phyloP scores from a whole-genome alignment of 2,888 invertebrate species.

The Drosophila nr. medialis region DNA sequence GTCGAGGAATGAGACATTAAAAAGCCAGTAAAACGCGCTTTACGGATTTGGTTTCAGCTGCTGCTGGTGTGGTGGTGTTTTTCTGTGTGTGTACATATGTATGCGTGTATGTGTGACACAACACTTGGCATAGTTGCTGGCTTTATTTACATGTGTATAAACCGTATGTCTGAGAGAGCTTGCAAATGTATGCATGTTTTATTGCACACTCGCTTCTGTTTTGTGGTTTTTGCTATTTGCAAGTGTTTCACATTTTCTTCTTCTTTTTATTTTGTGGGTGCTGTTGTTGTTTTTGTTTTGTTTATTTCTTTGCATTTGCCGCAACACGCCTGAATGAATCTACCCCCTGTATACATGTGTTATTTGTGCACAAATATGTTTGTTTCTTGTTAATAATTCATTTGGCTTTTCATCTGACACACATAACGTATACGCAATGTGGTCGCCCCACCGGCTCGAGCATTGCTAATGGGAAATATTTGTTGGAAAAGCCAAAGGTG shows the following conservation, averaged over 20 bases:
- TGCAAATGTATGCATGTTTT: conserved; percentile 78
- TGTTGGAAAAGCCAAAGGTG: conserved; percentile 79
- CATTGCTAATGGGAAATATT: conserved; percentile 79
- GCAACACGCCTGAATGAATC: conserved; percentile 59
- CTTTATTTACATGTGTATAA: conserved; percentile 41
- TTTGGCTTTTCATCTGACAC: conserved; percentile 73
- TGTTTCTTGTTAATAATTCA: conserved; percentile 79
- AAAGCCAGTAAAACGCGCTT: conserved; percentile 80
- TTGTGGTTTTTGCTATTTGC: conserved; percentile 76
- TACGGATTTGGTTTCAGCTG: conserved; percentile 76
- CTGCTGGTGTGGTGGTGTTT: conserved; percentile 12
- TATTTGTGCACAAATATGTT: conserved; percentile 71
- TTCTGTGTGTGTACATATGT: conserved; percentile 5
- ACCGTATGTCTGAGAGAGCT: conserved; percentile 37
- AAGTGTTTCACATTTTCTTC: conserved; percentile 67
- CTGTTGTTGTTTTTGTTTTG: conserved; percentile 14
- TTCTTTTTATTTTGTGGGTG: conserved; percentile 8
- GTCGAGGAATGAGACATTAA: conserved; percentile 69
- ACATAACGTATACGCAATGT: conserved; percentile 75
- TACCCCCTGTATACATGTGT: conserved; percentile 37
- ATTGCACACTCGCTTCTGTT: conserved; percentile 74
- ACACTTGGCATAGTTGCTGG: conserved; percentile 71
- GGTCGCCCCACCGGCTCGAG: conserved; percentile 56
- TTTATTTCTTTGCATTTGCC: conserved; percentile 46
- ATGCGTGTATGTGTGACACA: conserved; percentile 40